phyloP scores from a whole-genome alignment of 2,113 vertebrate species.

The Thermophis baileyi region DNA sequence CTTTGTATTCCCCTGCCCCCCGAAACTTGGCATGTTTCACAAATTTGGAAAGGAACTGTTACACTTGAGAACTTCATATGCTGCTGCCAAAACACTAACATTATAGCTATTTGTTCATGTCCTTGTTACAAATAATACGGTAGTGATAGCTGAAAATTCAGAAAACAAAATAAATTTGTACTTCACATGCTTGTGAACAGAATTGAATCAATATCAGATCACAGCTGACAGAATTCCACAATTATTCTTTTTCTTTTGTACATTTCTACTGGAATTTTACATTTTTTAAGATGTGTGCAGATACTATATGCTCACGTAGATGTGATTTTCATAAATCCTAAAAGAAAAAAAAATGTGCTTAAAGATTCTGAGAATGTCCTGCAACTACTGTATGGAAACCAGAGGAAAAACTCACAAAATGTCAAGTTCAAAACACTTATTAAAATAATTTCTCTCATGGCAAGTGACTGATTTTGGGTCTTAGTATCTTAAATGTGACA shows the following conservation, averaged over 20 bases:
- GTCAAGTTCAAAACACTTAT: not conserved
- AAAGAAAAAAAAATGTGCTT: not conserved
- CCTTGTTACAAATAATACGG: not conserved
- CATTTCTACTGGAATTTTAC: not conserved
- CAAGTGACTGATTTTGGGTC: not conserved
- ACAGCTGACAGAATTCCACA: not conserved
- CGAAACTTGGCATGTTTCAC: not conserved
- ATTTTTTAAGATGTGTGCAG: not conserved
- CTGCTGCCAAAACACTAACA: not conserved
- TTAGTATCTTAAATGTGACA: not conserved
- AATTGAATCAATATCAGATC: not conserved
- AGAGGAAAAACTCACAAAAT: not conserved
- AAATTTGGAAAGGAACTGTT: not conserved
- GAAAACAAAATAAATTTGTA: not conserved
- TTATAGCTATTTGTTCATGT: not conserved
- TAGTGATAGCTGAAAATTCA: not conserved
- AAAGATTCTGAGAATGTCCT: not conserved
- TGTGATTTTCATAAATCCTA: not conserved
- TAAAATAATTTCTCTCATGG: not conserved
- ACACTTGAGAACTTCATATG: not conserved
- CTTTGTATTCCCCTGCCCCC: not conserved
- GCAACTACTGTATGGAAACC: not conserved
- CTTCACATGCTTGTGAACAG: not conserved
- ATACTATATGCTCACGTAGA: not conserved
- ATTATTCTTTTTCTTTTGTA: not conserved